Conservation (phyloP, 2,888 invertebrate species). For the Beris chalybata region DNA sequence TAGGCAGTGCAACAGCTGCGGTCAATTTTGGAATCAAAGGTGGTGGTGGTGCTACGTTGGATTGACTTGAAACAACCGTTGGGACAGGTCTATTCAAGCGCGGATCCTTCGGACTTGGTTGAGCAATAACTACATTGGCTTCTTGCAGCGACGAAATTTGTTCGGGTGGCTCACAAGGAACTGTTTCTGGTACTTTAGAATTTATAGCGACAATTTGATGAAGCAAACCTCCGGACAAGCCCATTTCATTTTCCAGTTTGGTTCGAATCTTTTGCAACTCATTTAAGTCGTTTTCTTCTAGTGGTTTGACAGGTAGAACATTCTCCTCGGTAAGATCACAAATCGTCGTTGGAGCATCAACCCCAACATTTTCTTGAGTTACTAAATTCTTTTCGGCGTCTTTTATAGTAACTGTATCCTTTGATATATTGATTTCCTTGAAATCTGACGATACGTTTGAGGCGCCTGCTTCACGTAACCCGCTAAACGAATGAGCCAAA, state of each 20-base stretch:
- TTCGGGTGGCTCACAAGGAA: not conserved
- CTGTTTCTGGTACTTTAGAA: too few species aligned
- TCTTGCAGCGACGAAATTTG: not conserved
- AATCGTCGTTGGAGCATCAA: too few species aligned
- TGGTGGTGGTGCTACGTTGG: slow-evolving; percentile 9
- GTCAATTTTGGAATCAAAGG: slow-evolving; percentile 13
- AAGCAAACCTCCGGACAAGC: not conserved
- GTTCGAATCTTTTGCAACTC: slow-evolving; percentile 12
- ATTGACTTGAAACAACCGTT: not conserved
- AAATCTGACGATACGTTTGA: too few species aligned
- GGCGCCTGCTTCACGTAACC: too few species aligned
- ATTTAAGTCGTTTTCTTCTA: slow-evolving; percentile 13
- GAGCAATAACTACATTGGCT: not conserved
- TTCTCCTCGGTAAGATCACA: not conserved
- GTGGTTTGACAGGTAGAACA: not conserved
- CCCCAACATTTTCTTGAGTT: too few species aligned
- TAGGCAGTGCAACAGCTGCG: slow-evolving; percentile 8
- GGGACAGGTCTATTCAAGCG: slow-evolving; percentile 13
- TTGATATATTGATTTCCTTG: too few species aligned
- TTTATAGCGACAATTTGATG: not conserved
- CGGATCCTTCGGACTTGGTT: slow-evolving; percentile 15
- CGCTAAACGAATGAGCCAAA: too few species aligned
- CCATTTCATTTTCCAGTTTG: slow-evolving; percentile 4
- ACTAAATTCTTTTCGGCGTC: too few species aligned
- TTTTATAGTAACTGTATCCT: too few species aligned